phyloP scores from a whole-genome alignment of 1,140 invertebrate genomes.

The Caerostris extrusa region DNA sequence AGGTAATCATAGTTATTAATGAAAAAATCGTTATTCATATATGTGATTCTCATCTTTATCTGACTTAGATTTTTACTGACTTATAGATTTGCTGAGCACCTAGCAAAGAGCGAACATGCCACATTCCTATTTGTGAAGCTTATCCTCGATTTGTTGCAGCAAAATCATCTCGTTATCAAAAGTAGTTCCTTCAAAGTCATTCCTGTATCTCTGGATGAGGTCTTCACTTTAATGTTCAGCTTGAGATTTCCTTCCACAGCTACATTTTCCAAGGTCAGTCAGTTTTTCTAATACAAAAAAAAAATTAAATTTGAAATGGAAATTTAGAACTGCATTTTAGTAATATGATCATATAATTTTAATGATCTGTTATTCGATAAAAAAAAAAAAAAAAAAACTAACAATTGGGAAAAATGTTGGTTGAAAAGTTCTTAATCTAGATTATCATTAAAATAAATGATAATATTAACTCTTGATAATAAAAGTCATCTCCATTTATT shows the following conservation, averaged over 20 bases:
- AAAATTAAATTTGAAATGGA: too few relatives aligned
- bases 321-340: not conserved
- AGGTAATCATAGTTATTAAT: too few relatives aligned
- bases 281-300: not conserved
- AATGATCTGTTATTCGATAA: not conserved
- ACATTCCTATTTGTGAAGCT: slow-evolving; percentile 95
- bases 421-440: too few relatives aligned
- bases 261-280: slow-evolving; percentile 92
- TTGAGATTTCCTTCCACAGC: slow-evolving; percentile 92
- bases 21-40: too few relatives aligned
- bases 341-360: not conserved
- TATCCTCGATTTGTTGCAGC: slow-evolving; percentile 94
- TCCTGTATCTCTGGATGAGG: slow-evolving; percentile 93
- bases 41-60: too few relatives aligned
- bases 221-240: slow-evolving; percentile 96
- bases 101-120: slow-evolving; percentile 90
- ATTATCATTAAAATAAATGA: too few relatives aligned
- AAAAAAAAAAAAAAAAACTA: too few relatives aligned
- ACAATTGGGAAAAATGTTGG: too few relatives aligned
- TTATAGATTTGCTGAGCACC: slow-evolving; percentile 91
- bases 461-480: too few relatives aligned
- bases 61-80: too few relatives aligned
- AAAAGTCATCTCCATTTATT: too few relatives aligned
- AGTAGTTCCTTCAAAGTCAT: slow-evolving; percentile 94
- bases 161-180: slow-evolving; percentile 96